phyloP scores from a whole-genome alignment of 92 coral and sea anemone genomes.

The Zoanthus gigantus region DNA sequence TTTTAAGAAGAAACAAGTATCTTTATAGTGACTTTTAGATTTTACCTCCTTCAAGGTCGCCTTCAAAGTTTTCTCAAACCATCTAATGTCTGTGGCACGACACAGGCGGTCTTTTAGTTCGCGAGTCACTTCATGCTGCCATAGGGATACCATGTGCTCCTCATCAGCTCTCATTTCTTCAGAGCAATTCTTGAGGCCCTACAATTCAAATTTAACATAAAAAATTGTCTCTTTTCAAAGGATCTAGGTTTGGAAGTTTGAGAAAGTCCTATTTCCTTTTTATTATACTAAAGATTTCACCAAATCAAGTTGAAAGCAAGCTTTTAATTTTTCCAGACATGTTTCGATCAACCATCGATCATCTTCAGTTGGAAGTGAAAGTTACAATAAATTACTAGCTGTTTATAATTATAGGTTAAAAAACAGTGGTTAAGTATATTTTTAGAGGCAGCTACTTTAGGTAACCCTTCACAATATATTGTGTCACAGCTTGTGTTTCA shows the following conservation, averaged over 20 bases:
- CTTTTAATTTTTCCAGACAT: too few species aligned
- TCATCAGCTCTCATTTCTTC: slow-evolving; percentile 99
- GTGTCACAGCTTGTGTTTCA: too few species aligned
- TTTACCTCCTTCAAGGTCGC: slow-evolving; percentile 80
- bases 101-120: slow-evolving; percentile 93
- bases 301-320: background rate
- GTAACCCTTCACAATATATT: too few species aligned
- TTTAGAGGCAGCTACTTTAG: too few species aligned
- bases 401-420: background rate
- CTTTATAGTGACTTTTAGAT: background rate
- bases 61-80: slow-evolving; percentile 95
- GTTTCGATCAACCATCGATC: too few species aligned
- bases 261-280: too few species aligned
- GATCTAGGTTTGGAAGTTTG: too few species aligned
- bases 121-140: slow-evolving; percentile 94
- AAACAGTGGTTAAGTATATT: too few species aligned
- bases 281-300: too few species aligned
- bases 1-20: background rate
- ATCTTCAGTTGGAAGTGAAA: too few species aligned
- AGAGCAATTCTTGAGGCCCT: slow-evolving; percentile 97
- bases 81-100: slow-evolving; percentile 86
- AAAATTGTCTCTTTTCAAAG: background rate
- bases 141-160: slow-evolving; percentile 93
- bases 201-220: background rate
- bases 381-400: background rate